phyloP scores from a whole-genome alignment of 2,113 vertebrate species.

The Hiodon alosoides region DNA sequence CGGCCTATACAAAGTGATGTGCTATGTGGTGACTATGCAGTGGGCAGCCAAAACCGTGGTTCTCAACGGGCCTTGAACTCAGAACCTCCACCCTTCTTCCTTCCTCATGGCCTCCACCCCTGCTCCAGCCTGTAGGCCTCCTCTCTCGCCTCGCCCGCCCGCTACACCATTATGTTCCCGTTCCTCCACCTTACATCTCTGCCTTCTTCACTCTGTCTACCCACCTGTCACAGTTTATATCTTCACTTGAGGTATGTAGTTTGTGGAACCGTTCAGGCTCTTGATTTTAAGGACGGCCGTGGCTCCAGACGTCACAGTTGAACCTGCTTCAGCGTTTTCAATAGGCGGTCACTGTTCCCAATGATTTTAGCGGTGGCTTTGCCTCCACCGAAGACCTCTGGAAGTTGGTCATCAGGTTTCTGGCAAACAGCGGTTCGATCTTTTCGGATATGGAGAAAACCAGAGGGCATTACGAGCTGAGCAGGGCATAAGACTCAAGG shows the following conservation, averaged over 20 bases:
- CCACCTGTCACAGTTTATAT: neutral
- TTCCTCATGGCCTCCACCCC: neutral
- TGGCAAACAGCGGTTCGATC: conserved; percentile 80
- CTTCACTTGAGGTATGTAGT: no score
- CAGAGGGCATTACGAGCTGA: neutral
- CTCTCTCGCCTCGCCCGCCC: neutral
- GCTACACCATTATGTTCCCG: neutral
- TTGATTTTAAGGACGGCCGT: neutral
- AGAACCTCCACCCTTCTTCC: neutral
- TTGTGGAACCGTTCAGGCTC: neutral
- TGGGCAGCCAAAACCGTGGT: no score
- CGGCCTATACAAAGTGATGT: no score
- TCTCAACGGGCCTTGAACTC: neutral
- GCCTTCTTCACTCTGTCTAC: neutral
- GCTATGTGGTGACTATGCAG: no score
- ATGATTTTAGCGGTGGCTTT: neutral
- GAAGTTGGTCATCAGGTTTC: conserved; percentile 61
- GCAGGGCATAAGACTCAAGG: no score
- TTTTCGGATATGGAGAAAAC: conserved; percentile 35
- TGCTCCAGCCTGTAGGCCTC: neutral
- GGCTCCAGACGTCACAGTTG: neutral
- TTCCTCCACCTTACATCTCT: no score
- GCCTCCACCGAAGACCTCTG: conserved; percentile 37
- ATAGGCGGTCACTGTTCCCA: neutral
- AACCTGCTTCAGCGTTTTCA: neutral